Conservation (phyloP, 1,140 invertebrate genomes). For the Leptinotarsa undecemlineata region DNA sequence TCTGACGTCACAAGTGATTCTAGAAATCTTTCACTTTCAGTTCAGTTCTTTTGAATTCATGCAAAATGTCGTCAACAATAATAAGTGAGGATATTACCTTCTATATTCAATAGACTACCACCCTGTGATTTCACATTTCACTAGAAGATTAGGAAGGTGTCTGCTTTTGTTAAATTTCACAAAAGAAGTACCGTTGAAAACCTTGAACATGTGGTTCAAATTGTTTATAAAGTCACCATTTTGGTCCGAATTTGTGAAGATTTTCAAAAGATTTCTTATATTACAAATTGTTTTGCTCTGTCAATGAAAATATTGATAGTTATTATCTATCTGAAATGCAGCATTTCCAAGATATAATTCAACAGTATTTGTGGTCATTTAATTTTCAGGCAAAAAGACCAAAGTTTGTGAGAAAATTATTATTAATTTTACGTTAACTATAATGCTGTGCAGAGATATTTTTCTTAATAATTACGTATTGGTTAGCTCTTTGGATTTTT, state of each 20-base stretch:
- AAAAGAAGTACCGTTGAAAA: conserved; percentile 11
- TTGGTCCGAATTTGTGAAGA: not conserved
- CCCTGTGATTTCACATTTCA: conserved; percentile 12
- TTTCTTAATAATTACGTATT: too few species aligned
- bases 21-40: conserved; percentile 4
- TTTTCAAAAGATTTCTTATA: too few species aligned
- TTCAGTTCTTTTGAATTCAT: not conserved
- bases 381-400: too few species aligned
- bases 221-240: conserved; percentile 17
- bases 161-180: conserved; percentile 13
- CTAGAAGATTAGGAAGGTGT: conserved; percentile 18
- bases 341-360: too few species aligned
- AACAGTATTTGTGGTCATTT: too few species aligned
- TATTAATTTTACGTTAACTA: too few species aligned
- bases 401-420: too few species aligned
- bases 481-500: too few species aligned
- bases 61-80: not conserved
- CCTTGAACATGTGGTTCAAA: conserved; percentile 2
- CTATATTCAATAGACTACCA: conserved; percentile 16
- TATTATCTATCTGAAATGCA: too few species aligned
- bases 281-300: too few species aligned
- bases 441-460: too few species aligned
- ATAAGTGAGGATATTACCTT: conserved; percentile 16
- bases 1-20: not conserved
- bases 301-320: too few species aligned